Evolutionary conservation across 1,140 invertebrate species (phyloP), one percentile per base, ranked within the genome.

Genomic region (Pogonognathellus flavescens): DNA sequence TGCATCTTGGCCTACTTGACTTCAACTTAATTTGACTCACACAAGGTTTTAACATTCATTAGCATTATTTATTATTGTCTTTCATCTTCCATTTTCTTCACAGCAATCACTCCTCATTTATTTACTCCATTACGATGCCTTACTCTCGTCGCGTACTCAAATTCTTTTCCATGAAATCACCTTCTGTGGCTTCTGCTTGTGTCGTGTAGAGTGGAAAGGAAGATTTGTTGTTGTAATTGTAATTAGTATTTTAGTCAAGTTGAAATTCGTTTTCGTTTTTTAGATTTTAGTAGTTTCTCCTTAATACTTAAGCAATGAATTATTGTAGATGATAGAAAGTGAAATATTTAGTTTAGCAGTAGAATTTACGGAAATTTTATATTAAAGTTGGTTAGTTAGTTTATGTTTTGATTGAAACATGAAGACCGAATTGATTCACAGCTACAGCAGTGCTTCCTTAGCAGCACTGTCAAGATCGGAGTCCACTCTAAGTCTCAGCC

Each of bases 391-490:
- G 53, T 16, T 55, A 55, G 13, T 16, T 55, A 55, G 9, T 14
- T 14, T 55, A 10, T 55, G n/a, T n/a, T n/a, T 16, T 14, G 16
- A 41, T 41, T 41, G 1, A 22, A 81, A 31, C 0, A 88, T 88
- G 88, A 88, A 88, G 50, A 87, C 86, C 7, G 88, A 88, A 70
- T 59, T 88, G 22, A 76, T 88, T 80, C 83, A 84, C 49, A 85
- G 62, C 72, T 87, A 87, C 55, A 88, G 88, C 59, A 84, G 86
- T 49, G 88, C 88, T 1, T 85, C 83, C 53, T 84, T 88, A 52
- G 72, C 85, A 25, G 81, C 85, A 13, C 22, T 88, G 10, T 83
- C 88, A 14, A 41, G 83, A 52, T 82, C 84, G 2, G 88, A 87
- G 9, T 84, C 83, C 0, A 84, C 14, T 9, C 52, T 85, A 50